Evolutionary conservation across 1,140 invertebrate species (phyloP).

Genomic region (Lepidurus couesii): DNA sequence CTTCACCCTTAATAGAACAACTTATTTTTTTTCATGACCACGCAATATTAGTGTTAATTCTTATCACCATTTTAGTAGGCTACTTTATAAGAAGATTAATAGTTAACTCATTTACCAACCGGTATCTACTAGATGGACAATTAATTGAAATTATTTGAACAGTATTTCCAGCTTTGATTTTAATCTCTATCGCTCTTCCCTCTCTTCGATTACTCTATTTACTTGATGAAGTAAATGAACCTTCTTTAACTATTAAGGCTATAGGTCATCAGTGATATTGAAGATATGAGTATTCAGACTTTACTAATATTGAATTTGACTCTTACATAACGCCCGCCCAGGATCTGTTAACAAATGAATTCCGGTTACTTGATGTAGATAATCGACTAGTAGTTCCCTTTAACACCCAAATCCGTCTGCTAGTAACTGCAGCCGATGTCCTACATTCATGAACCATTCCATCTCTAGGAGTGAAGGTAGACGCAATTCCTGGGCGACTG

Average conservation of each 20-base stretch:
- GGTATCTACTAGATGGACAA: conserved; percentile 47
- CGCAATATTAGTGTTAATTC: conserved; percentile 50
- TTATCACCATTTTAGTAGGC: conserved; percentile 43
- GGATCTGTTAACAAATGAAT: conserved; percentile 44
- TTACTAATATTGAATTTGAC: conserved; percentile 56
- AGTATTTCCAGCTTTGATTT: conserved; percentile 53
- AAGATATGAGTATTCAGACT: conserved; percentile 60
- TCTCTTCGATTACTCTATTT: no score
- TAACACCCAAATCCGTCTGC: conserved; percentile 52
- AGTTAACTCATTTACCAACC: conserved; percentile 46
- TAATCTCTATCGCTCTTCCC: no score
- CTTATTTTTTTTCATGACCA: conserved; percentile 56
- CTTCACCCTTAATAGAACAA: conserved; percentile 54
- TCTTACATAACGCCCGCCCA: conserved; percentile 54
- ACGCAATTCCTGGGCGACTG: conserved; percentile 59
- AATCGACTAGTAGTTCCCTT: conserved; percentile 54
- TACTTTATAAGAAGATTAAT: conserved; percentile 46
- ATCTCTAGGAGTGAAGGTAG: conserved; percentile 56
- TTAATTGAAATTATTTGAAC: conserved; percentile 59
- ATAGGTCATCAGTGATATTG: conserved; percentile 64
- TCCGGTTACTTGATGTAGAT: conserved; percentile 59
- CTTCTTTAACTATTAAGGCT: no score
- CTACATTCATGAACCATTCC: conserved; percentile 63
- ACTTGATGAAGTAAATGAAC: no score
- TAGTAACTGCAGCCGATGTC: conserved; percentile 57